Evolutionary conservation across 1,140 invertebrate species (phyloP).

Genomic region (Bicyclus anynana): DNA sequence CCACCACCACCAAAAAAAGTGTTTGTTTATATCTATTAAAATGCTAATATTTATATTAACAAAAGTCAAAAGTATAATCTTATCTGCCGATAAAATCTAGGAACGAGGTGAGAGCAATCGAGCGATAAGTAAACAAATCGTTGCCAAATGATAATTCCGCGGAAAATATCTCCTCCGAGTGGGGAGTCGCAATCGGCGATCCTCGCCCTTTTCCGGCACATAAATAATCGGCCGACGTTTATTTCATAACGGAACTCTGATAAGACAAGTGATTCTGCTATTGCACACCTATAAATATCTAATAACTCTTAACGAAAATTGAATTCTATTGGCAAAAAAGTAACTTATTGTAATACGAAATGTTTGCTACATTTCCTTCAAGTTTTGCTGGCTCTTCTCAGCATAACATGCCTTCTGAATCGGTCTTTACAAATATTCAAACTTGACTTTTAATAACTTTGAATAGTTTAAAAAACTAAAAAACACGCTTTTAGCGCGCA

Average conservation of each 20-base stretch:
- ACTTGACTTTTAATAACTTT: too few species aligned
- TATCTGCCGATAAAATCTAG: conserved; percentile 5
- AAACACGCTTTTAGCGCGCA: too few species aligned
- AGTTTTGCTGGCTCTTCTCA: too few species aligned
- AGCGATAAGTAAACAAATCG: conserved; percentile 50
- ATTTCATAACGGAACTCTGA: conserved; percentile 62
- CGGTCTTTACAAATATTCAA: too few species aligned
- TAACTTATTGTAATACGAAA: neutral
- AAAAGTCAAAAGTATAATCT: neutral
- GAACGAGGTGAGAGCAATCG: conserved; percentile 37
- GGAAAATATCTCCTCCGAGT: conserved; percentile 51
- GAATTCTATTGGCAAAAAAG: neutral
- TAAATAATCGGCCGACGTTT: conserved; percentile 66
- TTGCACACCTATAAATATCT: conserved; percentile 9
- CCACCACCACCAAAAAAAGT: too few species aligned
- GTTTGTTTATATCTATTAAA: too few species aligned
- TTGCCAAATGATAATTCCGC: conserved; percentile 53
- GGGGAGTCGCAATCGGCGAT: conserved; percentile 52
- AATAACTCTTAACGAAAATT: neutral
- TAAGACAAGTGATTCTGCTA: conserved; percentile 33
- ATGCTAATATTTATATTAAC: too few species aligned
- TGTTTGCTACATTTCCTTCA: too few species aligned
- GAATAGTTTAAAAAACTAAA: too few species aligned
- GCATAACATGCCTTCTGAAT: too few species aligned
- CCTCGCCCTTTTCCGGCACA: conserved; percentile 52